phyloP scores from a whole-genome alignment of 2,888 invertebrate species.

The Conus canariensis region DNA sequence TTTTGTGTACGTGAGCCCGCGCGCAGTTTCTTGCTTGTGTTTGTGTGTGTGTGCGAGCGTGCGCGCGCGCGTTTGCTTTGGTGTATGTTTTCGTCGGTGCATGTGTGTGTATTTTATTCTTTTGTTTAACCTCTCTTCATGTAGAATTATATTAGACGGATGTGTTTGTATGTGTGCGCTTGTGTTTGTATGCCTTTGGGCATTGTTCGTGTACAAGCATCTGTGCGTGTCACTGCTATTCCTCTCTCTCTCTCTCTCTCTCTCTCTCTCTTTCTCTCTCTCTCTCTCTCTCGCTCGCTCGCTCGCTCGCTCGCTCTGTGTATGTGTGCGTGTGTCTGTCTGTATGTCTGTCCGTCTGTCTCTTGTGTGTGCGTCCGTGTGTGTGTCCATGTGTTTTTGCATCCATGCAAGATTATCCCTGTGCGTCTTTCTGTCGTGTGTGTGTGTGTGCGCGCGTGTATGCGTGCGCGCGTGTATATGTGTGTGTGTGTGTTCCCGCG shows the following conservation, averaged over 20 bases:
- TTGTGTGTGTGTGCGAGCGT: conserved; percentile 27
- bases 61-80: not conserved
- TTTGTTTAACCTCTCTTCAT: too few relatives aligned
- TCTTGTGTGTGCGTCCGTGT: not conserved
- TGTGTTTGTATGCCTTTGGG: too few relatives aligned
- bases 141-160: not conserved
- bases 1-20: too few relatives aligned
- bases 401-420: not conserved
- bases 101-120: not conserved
- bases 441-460: too few relatives aligned
- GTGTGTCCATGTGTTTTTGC: not conserved
- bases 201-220: not conserved
- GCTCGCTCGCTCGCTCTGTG: not conserved
- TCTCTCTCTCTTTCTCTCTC: not conserved
- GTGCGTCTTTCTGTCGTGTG: too few relatives aligned
- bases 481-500: too few relatives aligned
- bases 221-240: not conserved
- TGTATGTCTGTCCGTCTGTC: not conserved
- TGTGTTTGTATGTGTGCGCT: not conserved
- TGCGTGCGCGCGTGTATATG: too few relatives aligned
- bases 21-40: not conserved
- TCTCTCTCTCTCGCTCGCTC: not conserved
- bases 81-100: not conserved
- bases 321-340: not conserved
- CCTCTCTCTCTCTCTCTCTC: too few relatives aligned